These are phyloP conservation scores for Halocaridina rubra DNA, from an alignment of 2,888 invertebrate species.

Conservation along the genomic window DNA sequence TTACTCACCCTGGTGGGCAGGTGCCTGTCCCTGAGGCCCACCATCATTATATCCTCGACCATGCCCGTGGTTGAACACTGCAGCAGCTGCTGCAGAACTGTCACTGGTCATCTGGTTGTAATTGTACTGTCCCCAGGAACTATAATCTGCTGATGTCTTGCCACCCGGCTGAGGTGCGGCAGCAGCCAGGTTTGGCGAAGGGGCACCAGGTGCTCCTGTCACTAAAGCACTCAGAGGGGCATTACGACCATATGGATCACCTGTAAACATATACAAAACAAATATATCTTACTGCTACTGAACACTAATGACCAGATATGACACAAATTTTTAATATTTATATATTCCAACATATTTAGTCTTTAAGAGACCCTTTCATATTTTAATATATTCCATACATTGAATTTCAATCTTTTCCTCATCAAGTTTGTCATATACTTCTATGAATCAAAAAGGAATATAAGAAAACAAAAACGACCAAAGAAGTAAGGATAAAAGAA, in stretches of 20 bases:
- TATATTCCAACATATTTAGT: too few species aligned
- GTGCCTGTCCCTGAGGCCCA: constrained; percentile 53
- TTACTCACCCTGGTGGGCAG: constrained; percentile 62
- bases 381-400: too few species aligned
- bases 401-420: too few species aligned
- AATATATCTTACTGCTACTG: too few species aligned
- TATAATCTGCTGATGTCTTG: constrained; percentile 60
- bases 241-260: constrained; percentile 49
- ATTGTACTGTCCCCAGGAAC: constrained; percentile 61
- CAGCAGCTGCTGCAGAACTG: constrained; percentile 48
- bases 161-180: constrained; percentile 59
- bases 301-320: too few species aligned
- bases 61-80: constrained; percentile 55
- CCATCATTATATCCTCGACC: constrained; percentile 57
- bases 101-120: constrained; percentile 60
- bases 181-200: constrained; percentile 55
- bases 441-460: too few species aligned
- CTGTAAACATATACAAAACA: too few species aligned
- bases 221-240: constrained; percentile 41
- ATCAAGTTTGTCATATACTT: too few species aligned
- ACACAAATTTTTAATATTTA: too few species aligned
- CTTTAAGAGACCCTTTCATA: too few species aligned
- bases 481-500: too few species aligned
- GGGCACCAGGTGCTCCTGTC: constrained; percentile 60
- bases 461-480: too few species aligned